Evolutionary conservation across 2,113 vertebrate genomes (phyloP).

Genomic region (Hypocryptadius cinnamomeus): DNA sequence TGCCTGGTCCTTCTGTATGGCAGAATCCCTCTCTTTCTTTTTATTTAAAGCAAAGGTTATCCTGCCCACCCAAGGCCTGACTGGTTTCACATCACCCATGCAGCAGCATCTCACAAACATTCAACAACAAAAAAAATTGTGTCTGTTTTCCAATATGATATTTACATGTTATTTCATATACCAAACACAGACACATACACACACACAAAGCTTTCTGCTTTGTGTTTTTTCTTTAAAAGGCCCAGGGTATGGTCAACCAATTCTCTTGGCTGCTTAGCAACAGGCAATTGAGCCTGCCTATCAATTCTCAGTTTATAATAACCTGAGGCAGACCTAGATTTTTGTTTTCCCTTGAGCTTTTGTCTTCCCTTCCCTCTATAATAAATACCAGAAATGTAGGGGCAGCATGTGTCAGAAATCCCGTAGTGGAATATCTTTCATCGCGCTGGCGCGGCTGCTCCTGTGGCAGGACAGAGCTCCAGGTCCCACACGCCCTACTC

Average conservation of each 20-base stretch:
- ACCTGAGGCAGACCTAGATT: conserved; percentile 58
- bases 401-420: conserved; percentile 38
- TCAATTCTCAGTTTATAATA: conserved; percentile 65
- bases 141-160: not conserved
- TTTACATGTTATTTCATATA: not conserved
- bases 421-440: conserved; percentile 17
- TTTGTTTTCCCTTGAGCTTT: conserved; percentile 60
- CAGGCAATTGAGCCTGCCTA: conserved; percentile 53
- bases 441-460: not conserved
- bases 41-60: not conserved
- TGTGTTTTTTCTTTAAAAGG: not conserved
- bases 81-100: not conserved
- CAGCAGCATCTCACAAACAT: not conserved
- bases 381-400: conserved; percentile 51
- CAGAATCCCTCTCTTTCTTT: not conserved
- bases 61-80: not conserved
- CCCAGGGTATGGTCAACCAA: conserved; percentile 19
- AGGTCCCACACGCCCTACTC: not conserved
- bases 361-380: conserved; percentile 36
- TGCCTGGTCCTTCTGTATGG: not conserved
- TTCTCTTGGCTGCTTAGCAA: conserved; percentile 61
- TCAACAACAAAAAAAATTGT: not conserved
- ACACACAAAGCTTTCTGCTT: not conserved
- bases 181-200: not conserved
- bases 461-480: not conserved